Conservation (phyloP, 2,113 vertebrate species). For the Narcine bancroftii region DNA sequence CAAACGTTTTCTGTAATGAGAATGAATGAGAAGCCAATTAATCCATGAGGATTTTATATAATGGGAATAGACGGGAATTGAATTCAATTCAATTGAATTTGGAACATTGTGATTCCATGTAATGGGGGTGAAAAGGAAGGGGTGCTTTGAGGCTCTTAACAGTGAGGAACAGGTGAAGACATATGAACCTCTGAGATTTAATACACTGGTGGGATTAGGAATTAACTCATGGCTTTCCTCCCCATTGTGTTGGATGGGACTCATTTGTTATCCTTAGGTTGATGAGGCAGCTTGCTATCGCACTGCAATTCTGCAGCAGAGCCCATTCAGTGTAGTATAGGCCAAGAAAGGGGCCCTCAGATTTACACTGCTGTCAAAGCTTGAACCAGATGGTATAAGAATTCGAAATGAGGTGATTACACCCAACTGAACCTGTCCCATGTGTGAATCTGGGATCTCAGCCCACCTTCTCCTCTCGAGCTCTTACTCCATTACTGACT, state of each 20-base stretch:
- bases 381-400: background rate
- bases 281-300: background rate
- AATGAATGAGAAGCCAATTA: no score
- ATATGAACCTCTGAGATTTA: background rate
- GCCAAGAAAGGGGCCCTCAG: background rate
- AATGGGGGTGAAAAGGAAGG: background rate
- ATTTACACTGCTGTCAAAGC: background rate
- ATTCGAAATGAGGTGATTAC: conserved; percentile 16
- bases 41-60: no score
- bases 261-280: background rate
- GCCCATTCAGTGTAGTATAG: background rate
- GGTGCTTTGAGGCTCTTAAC: background rate
- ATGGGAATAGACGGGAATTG: background rate
- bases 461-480: background rate
- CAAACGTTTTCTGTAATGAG: no score
- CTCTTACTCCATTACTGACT: background rate
- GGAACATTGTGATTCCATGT: background rate
- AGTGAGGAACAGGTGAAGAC: no score
- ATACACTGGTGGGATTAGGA: background rate
- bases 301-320: background rate
- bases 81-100: background rate
- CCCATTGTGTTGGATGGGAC: background rate
- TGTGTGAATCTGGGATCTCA: conserved; percentile 2
- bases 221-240: background rate
- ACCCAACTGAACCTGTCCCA: background rate